These are phyloP conservation scores for Cheumatopsyche charites DNA, from an alignment of 1,140 invertebrate genomes.

Conservation along the genomic window DNA sequence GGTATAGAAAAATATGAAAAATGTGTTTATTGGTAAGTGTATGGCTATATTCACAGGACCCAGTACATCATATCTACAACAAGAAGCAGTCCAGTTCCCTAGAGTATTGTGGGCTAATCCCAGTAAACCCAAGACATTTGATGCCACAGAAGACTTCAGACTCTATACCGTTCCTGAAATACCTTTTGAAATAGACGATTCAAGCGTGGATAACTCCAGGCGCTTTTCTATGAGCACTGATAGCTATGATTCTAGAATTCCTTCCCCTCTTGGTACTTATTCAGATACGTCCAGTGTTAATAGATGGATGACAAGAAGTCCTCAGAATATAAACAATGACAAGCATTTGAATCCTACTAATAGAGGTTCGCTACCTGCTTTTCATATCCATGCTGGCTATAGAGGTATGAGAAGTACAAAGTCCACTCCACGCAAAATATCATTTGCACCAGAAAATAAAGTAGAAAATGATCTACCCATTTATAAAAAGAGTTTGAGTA, in stretches of 20 bases:
- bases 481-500: conserved; percentile 5
- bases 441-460: conserved; percentile 33
- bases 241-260: conserved; percentile 39
- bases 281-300: conserved; percentile 26
- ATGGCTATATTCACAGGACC: conserved; percentile 44
- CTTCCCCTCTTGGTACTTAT: conserved; percentile 33
- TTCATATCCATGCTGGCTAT: not conserved
- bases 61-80: conserved; percentile 40
- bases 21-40: conserved; percentile 16
- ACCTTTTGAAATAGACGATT: conserved; percentile 21
- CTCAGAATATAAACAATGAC: conserved; percentile 11
- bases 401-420: not conserved
- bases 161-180: conserved; percentile 12
- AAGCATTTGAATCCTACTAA: not conserved
- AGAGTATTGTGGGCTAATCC: conserved; percentile 45
- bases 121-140: conserved; percentile 29
- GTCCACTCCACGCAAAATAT: conserved; percentile 35
- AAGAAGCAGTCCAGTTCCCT: conserved; percentile 40
- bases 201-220: conserved; percentile 31
- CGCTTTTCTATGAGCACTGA: conserved; percentile 43
- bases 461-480: not conserved
- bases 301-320: conserved; percentile 25
- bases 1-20: not conserved
- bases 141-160: conserved; percentile 35
- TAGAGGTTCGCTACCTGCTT: not conserved